A percentile compares a stretch with the other conserved stretches of the same genome.
These are phyloP conservation scores for Cryptus viduatorius DNA, from an alignment of 2,888 invertebrate genomes.

Conservation along the genomic window DNA sequence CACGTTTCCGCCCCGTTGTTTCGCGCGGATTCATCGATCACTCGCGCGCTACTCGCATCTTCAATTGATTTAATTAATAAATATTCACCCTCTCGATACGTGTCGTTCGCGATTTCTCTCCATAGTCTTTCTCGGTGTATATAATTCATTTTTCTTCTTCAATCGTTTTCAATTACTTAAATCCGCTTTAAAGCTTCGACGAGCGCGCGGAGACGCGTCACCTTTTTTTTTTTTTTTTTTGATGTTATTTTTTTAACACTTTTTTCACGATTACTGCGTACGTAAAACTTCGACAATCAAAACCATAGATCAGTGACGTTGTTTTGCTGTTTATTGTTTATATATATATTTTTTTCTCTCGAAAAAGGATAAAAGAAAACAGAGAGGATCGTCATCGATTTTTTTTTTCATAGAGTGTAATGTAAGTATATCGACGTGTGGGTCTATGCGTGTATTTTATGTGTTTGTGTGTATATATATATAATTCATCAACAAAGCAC, in stretches of 20 bases:
- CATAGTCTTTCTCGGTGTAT: slow-evolving; percentile 13
- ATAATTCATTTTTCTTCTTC: slow-evolving; percentile 8
- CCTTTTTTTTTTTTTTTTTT: background rate
- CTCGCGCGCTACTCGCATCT: slow-evolving; percentile 14
- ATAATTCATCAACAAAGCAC: slow-evolving; percentile 49
- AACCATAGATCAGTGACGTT: slow-evolving; percentile 18
- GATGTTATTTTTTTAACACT: slow-evolving; percentile 19
- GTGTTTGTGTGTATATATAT: slow-evolving; percentile 37
- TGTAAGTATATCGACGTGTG: slow-evolving; percentile 36
- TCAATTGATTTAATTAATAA: slow-evolving; percentile 57
- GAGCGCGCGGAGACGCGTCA: slow-evolving; percentile 12
- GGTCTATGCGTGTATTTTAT: background rate
- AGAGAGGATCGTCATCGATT: slow-evolving; percentile 29
- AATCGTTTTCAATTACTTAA: background rate
- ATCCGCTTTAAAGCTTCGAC: slow-evolving; percentile 24
- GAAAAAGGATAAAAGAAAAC: slow-evolving; percentile 40
- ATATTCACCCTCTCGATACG: slow-evolving; percentile 48
- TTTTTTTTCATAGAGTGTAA: slow-evolving; percentile 11
- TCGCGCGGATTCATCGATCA: slow-evolving; percentile 5
- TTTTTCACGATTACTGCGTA: slow-evolving; percentile 14
- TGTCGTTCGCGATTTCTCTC: slow-evolving; percentile 18
- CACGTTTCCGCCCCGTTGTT: slow-evolving; percentile 10
- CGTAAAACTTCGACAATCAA: slow-evolving; percentile 21
- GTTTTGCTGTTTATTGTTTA: slow-evolving; percentile 42
- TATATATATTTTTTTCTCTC: slow-evolving; percentile 21